Evolutionary conservation across 2,797 vertebrate genomes (phyloP).

Genomic region (Siniperca scherzeri): DNA sequence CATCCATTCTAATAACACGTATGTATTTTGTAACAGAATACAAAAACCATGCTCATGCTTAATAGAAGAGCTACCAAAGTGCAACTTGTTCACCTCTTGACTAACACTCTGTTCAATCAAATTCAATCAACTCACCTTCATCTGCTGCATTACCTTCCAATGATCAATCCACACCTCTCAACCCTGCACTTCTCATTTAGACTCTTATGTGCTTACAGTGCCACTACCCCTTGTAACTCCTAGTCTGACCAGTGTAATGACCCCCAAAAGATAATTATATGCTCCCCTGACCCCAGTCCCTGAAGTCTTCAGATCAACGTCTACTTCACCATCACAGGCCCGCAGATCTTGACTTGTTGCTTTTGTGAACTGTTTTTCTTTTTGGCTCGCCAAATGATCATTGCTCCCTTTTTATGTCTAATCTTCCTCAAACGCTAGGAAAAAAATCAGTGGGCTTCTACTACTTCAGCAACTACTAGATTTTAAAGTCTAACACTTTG

Average conservation of each 20-base stretch:
- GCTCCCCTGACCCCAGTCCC: constrained; percentile 41
- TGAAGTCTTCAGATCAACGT: constrained; percentile 55
- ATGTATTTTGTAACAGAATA: constrained; percentile 20
- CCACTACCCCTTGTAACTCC: constrained; percentile 36
- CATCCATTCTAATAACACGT: constrained; percentile 18
- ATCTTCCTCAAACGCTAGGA: constrained; percentile 38
- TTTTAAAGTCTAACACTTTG: constrained; percentile 60
- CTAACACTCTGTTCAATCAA: constrained; percentile 49
- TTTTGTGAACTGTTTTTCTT: constrained; percentile 68
- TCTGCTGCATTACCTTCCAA: constrained; percentile 52
- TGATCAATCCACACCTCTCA: constrained; percentile 33
- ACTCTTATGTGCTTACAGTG: constrained; percentile 28
- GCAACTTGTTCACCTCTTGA: constrained; percentile 37
- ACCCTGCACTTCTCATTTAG: constrained; percentile 39
- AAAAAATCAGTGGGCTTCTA: constrained; percentile 57
- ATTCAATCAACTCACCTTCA: constrained; percentile 54
- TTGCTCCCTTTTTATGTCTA: constrained; percentile 53
- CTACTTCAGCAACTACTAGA: constrained; percentile 54
- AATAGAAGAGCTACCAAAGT: constrained; percentile 16
- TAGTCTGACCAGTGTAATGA: constrained; percentile 45
- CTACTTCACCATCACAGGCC: constrained; percentile 63
- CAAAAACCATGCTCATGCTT: constrained; percentile 42
- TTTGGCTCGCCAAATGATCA: constrained; percentile 62
- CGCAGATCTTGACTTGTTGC: constrained; percentile 65
- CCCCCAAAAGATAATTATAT: constrained; percentile 47